Conservation (phyloP, 2,888 invertebrate species). For the Dromius quadrimaculatus region DNA sequence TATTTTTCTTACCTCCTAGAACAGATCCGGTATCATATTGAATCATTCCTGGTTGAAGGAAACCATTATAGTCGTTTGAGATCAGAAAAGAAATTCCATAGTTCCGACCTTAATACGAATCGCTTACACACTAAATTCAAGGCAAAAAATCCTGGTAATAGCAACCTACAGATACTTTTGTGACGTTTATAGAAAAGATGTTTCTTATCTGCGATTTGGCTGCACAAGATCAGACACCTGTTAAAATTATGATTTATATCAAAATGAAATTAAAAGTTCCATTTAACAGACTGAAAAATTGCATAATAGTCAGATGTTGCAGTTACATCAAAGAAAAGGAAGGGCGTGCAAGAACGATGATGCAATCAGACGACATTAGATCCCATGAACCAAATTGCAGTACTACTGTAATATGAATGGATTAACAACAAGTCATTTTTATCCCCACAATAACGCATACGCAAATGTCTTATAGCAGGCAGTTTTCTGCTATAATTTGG, state of each 20-base stretch:
- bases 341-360: conserved; percentile 32
- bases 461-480: conserved; percentile 58
- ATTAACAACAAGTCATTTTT: conserved; percentile 58
- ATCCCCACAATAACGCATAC: conserved; percentile 57
- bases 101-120: conserved; percentile 48
- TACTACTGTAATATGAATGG: conserved; percentile 53
- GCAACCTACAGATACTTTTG: conserved; percentile 44
- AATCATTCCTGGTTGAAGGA: conserved; percentile 36
- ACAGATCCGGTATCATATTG: conserved; percentile 29
- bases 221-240: conserved; percentile 39
- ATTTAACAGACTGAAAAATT: conserved; percentile 8
- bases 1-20: background rate
- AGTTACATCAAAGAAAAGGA: conserved; percentile 52
- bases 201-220: conserved; percentile 46
- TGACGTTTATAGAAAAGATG: conserved; percentile 31
- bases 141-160: background rate
- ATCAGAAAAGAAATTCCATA: conserved; percentile 44
- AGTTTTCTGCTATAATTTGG: conserved; percentile 58
- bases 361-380: too few species aligned
- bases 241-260: conserved; percentile 34
- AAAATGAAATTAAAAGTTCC: conserved; percentile 23
- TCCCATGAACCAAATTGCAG: conserved; percentile 56
- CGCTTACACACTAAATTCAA: conserved; percentile 9
- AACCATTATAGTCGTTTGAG: conserved; percentile 39
- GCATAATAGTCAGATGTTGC: background rate